Percentiles rank a stretch among this genome's conserved stretches.
phyloP scores from a whole-genome alignment of 2,113 vertebrate genomes.

The Isurus oxyrinchus region DNA sequence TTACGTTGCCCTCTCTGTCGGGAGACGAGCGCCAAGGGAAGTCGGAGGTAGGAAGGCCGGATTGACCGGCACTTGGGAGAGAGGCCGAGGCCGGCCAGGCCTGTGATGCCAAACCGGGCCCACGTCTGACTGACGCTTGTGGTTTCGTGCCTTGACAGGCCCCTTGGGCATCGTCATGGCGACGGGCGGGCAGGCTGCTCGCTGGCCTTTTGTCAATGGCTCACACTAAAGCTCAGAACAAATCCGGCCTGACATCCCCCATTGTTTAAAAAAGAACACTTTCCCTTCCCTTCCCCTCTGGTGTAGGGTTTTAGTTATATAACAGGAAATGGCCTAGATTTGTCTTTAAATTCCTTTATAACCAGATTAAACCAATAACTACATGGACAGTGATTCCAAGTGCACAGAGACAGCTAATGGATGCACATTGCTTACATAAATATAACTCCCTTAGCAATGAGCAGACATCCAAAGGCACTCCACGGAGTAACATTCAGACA shows the following conservation, averaged over 20 bases:
- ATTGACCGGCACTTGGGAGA: not conserved
- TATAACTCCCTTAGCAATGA: not conserved
- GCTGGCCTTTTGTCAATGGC: not conserved
- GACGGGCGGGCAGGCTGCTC: not conserved
- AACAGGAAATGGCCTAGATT: not conserved
- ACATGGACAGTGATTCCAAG: not conserved
- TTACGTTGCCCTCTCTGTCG: too few relatives aligned
- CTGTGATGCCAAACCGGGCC: not conserved
- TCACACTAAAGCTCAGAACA: too few relatives aligned
- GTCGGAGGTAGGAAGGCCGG: not conserved
- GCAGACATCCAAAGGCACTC: too few relatives aligned
- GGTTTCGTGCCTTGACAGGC: not conserved
- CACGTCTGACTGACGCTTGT: not conserved
- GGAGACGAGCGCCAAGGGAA: too few relatives aligned
- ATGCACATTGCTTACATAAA: not conserved
- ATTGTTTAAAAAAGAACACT: not conserved
- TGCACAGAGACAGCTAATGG: not conserved
- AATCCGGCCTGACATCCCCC: not conserved
- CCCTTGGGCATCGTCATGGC: not conserved
- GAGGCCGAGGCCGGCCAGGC: not conserved
- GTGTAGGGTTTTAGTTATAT: not conserved
- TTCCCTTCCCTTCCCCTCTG: not conserved
- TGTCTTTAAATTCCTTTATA: not conserved
- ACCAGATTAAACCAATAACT: not conserved
- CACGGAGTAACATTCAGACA: not conserved